These are phyloP conservation scores for Chondrosia reniformis DNA, from an alignment of 37 sponge, comb jelly and placozoan species.

Conservation along the genomic window DNA sequence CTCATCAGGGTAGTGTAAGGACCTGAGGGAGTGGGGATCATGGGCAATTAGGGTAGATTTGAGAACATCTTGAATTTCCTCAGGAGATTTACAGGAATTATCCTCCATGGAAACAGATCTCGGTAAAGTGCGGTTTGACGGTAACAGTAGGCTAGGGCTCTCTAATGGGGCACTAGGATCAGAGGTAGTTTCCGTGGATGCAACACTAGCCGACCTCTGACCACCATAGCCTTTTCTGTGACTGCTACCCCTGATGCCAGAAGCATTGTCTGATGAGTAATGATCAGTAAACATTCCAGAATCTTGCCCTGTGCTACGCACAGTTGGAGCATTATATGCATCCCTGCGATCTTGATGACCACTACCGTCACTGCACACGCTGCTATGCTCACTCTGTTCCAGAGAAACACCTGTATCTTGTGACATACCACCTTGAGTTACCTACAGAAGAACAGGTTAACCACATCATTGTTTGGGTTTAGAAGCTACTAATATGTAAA, in stretches of 20 bases:
- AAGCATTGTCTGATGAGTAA: neutral
- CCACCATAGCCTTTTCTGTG: neutral
- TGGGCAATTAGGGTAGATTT: neutral
- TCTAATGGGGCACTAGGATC: neutral
- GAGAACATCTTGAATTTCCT: constrained; percentile 18
- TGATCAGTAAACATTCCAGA: neutral
- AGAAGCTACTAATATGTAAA: too few species aligned
- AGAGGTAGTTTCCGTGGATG: neutral
- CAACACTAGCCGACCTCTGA: neutral
- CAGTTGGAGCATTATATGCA: neutral
- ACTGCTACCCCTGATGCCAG: neutral
- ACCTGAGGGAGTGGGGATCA: neutral
- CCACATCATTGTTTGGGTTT: too few species aligned
- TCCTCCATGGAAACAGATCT: constrained; percentile 55
- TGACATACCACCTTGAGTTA: neutral
- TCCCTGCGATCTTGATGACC: neutral
- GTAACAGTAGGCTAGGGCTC: neutral
- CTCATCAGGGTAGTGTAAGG: neutral
- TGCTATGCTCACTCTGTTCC: constrained; percentile 16
- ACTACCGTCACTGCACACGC: constrained; percentile 14
- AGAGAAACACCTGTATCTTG: neutral
- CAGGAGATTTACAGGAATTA: constrained; percentile 10
- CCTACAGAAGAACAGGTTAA: neutral
- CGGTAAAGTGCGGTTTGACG: constrained; percentile 8
- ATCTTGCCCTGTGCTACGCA: neutral